Conservation (phyloP, 2,888 invertebrate species). For the Oligia strigilis region DNA sequence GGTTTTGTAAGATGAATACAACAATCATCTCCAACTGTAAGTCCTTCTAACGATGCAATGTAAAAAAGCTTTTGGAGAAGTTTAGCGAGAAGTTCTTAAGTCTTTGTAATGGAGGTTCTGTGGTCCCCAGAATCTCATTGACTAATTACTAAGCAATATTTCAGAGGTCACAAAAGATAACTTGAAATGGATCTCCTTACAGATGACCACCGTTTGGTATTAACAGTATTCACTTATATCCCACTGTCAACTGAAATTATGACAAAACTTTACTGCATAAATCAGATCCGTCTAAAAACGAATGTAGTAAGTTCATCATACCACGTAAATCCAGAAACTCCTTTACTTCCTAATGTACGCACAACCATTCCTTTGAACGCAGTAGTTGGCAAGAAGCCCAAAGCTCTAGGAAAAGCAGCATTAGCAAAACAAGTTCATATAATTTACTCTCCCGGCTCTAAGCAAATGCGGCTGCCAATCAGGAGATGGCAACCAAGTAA, state of each 20-base stretch:
- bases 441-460: slow-evolving; percentile 46
- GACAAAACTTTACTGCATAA: not conserved
- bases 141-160: not conserved
- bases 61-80: not conserved
- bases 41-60: too few species aligned
- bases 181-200: not conserved
- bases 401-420: slow-evolving; percentile 37
- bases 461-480: slow-evolving; percentile 58
- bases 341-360: slow-evolving; percentile 15
- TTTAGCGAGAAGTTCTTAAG: not conserved
- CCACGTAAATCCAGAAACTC: slow-evolving; percentile 1
- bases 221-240: not conserved
- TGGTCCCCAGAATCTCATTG: not conserved
- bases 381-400: slow-evolving; percentile 43
- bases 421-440: slow-evolving; percentile 56
- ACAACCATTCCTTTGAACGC: slow-evolving; percentile 15
- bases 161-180: not conserved
- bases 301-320: not conserved
- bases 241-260: not conserved
- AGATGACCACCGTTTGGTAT: too few species aligned
- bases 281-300: not conserved
- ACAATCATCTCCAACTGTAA: too few species aligned
- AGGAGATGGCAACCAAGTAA: slow-evolving; percentile 55
- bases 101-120: not conserved
- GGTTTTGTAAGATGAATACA: not conserved